phyloP scores from a whole-genome alignment of 2,113 vertebrate species.

The Oryzias curvinotus region DNA sequence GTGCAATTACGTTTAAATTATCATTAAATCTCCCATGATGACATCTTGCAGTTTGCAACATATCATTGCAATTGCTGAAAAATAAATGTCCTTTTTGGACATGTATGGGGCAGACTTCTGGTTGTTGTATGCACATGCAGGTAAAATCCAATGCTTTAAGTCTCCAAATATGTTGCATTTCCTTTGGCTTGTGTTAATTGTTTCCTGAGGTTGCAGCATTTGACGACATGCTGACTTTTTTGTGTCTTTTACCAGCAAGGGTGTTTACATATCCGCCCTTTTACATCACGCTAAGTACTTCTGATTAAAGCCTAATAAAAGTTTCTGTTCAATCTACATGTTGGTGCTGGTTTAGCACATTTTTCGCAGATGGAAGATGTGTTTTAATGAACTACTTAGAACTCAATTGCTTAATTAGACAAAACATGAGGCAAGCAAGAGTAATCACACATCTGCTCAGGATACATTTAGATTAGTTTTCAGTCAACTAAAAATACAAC shows the following conservation, averaged over 20 bases:
- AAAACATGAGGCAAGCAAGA: slow-evolving; percentile 18
- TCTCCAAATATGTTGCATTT: slow-evolving; percentile 40
- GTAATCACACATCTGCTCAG: slow-evolving; percentile 32
- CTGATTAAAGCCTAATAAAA: slow-evolving; percentile 10
- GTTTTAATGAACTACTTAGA: slow-evolving; percentile 39
- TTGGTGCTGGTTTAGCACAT: neutral
- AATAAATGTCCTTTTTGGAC: slow-evolving; percentile 12
- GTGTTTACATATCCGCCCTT: neutral
- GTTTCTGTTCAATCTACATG: neutral
- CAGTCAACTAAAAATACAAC: slow-evolving; percentile 25
- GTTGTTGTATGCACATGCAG: slow-evolving; percentile 20
- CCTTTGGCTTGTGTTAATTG: slow-evolving; percentile 10
- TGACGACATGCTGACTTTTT: slow-evolving; percentile 2
- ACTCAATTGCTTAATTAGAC: slow-evolving; percentile 36
- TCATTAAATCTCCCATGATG: too few relatives aligned
- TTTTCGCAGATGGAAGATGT: slow-evolving; percentile 17
- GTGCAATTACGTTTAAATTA: too few relatives aligned
- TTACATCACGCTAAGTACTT: neutral
- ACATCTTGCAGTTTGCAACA: too few relatives aligned
- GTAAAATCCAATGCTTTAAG: slow-evolving; percentile 37
- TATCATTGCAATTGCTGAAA: slow-evolving; percentile 1
- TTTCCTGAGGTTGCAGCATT: slow-evolving; percentile 6
- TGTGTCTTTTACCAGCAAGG: neutral
- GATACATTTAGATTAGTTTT: neutral
- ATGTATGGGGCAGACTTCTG: neutral